Conservation (phyloP, 2,113 vertebrate genomes). For the Pampusana beccarii region DNA sequence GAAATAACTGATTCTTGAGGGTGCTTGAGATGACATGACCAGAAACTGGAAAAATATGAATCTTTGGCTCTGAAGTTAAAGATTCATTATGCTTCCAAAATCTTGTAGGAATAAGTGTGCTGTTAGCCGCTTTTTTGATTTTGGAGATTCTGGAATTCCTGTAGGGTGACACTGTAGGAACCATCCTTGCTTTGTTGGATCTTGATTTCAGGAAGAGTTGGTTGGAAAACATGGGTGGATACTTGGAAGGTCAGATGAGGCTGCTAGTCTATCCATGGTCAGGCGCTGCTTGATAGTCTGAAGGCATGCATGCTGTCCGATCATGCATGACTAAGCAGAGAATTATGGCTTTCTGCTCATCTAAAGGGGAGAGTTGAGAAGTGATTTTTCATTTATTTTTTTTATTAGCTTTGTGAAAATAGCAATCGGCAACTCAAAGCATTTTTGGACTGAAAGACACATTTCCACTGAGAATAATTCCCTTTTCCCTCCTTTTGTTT, state of each 20-base stretch:
- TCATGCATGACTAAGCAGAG: neutral
- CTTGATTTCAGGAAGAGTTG: neutral
- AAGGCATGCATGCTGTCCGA: neutral
- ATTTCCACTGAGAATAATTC: neutral
- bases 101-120: neutral
- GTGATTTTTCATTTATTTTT: neutral
- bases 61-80: neutral
- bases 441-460: neutral
- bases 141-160: neutral
- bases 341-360: neutral
- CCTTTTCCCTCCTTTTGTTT: neutral
- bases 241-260: neutral
- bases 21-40: neutral
- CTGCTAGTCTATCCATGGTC: neutral
- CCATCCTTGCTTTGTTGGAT: neutral
- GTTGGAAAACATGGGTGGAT: neutral
- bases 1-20: neutral
- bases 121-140: accelerated
- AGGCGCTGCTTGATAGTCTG: neutral
- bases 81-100: neutral
- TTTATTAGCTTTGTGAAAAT: neutral
- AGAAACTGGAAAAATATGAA: neutral
- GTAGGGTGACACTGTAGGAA: neutral
- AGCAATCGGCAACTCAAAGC: neutral
- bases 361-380: neutral